Conservation (phyloP, 2,113 vertebrate genomes). For the Podarcis raffonei region DNA sequence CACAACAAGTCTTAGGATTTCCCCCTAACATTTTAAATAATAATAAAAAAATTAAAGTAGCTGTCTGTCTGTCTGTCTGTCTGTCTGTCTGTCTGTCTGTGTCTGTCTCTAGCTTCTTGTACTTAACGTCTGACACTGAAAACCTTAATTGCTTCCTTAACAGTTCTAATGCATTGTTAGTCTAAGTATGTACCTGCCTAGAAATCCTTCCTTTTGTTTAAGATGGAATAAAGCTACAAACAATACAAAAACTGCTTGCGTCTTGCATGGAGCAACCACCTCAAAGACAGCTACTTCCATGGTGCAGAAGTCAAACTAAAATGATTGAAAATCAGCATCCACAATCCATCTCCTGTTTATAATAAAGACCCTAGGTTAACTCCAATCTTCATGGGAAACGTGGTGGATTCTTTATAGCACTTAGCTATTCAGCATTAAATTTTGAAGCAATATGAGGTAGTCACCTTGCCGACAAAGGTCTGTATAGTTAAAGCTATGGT, state of each 20-base stretch:
- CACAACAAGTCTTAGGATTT: not conserved
- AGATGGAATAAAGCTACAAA: not conserved
- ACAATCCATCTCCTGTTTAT: constrained; percentile 10
- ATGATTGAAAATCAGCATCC: constrained; percentile 28
- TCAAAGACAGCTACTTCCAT: not conserved
- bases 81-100: no score
- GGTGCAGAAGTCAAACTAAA: constrained; percentile 46
- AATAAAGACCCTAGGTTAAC: not conserved
- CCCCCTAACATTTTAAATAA: not conserved
- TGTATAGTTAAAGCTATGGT: no score
- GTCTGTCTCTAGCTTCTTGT: not conserved
- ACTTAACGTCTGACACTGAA: not conserved
- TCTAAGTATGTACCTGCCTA: not conserved
- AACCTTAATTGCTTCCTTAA: not conserved
- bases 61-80: no score
- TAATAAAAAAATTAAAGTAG: no score
- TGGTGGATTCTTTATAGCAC: constrained; percentile 3
- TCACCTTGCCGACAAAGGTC: not conserved
- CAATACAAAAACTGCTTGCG: constrained; percentile 5
- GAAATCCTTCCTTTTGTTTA: constrained; percentile 18
- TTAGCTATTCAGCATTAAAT: no score
- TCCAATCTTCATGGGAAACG: constrained; percentile 42
- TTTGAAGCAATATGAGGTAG: not conserved
- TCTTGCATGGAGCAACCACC: constrained; percentile 10
- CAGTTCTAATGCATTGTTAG: not conserved